Conservation (phyloP, 2,888 invertebrate genomes). For the Melanotus villosus region DNA sequence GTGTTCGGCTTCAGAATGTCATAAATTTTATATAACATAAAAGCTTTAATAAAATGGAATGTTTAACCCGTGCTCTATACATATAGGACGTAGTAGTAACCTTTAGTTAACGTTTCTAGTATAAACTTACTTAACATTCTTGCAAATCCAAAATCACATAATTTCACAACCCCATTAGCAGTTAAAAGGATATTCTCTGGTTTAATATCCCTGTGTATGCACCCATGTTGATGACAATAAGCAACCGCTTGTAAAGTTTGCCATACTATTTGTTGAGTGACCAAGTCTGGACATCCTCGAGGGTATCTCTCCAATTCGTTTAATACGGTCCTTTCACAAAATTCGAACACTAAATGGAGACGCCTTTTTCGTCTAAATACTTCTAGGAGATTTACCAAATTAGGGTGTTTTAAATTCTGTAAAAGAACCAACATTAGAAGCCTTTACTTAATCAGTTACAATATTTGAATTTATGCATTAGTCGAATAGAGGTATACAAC, state of each 20-base stretch:
- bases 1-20: too few relatives aligned
- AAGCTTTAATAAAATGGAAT: too few relatives aligned
- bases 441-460: not conserved
- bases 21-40: too few relatives aligned
- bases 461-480: too few relatives aligned
- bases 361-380: slow-evolving; percentile 96
- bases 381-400: slow-evolving; percentile 96
- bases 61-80: too few relatives aligned
- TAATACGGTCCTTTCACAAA: slow-evolving; percentile 96
- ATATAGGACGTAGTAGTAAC: too few relatives aligned
- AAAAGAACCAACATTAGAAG: slow-evolving; percentile 52
- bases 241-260: slow-evolving; percentile 96
- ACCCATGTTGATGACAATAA: slow-evolving; percentile 97
- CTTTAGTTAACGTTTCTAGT: too few relatives aligned
- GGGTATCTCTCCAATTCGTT: slow-evolving; percentile 97
- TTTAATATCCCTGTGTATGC: slow-evolving; percentile 97
- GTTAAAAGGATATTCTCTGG: slow-evolving; percentile 98
- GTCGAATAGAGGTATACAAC: too few relatives aligned
- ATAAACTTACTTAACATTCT: slow-evolving; percentile 89
- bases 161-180: slow-evolving; percentile 92
- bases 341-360: slow-evolving; percentile 98
- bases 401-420: slow-evolving; percentile 98
- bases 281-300: slow-evolving; percentile 90
- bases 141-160: slow-evolving; percentile 99
- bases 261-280: slow-evolving; percentile 94